Percentiles rank a stretch among this genome's conserved stretches.
These are phyloP conservation scores for Heterochromis multidens DNA, from an alignment of 2,113 vertebrate genomes.

Conservation along the genomic window DNA sequence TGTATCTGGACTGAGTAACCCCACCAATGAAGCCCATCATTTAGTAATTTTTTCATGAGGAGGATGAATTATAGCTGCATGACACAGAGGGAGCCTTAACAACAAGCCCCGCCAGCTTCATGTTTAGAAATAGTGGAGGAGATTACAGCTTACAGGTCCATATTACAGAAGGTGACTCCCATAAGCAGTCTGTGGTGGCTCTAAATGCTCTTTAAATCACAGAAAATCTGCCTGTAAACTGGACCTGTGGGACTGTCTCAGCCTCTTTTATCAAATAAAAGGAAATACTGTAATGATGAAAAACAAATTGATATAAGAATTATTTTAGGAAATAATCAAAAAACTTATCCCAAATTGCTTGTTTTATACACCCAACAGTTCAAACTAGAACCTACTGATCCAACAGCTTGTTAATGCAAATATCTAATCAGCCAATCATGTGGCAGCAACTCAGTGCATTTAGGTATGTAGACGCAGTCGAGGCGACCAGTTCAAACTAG, in stretches of 20 bases:
- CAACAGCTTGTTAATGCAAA: neutral
- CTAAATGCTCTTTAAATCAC: neutral
- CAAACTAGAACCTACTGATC: neutral
- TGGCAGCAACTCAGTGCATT: neutral
- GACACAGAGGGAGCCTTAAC: neutral
- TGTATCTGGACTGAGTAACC: neutral
- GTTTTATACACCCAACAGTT: neutral
- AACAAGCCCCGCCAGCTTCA: neutral
- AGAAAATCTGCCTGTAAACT: neutral
- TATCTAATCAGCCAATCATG: neutral
- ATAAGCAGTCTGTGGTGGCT: neutral
- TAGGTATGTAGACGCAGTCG: neutral
- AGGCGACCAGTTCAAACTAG: neutral
- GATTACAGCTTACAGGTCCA: neutral
- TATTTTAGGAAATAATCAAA: too few species aligned
- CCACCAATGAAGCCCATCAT: neutral
- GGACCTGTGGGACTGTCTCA: rapidly evolving
- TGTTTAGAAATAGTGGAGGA: neutral
- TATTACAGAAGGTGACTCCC: neutral
- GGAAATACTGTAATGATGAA: neutral
- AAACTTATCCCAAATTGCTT: neutral
- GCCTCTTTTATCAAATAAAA: neutral
- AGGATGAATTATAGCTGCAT: slow-evolving; percentile 8
- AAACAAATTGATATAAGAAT: neutral
- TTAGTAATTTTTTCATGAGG: slow-evolving; percentile 17